phyloP scores from a whole-genome alignment of 1,140 invertebrate species.

The Teleopsis dalmanni region DNA sequence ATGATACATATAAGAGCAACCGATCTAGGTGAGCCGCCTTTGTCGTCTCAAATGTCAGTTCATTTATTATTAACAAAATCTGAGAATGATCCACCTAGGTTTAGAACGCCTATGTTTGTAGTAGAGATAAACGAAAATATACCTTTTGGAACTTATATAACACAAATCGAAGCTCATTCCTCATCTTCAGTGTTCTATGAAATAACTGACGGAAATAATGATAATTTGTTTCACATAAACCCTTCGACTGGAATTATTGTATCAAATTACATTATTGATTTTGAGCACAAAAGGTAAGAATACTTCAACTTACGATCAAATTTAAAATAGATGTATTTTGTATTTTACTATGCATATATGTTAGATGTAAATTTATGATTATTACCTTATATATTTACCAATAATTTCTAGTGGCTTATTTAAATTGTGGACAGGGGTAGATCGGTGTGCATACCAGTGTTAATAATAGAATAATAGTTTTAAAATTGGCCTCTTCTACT shows the following conservation, averaged over 20 bases:
- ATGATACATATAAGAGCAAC: constrained; percentile 73
- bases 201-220: constrained; percentile 68
- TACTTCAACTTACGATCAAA: too few relatives aligned
- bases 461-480: too few relatives aligned
- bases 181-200: constrained; percentile 75
- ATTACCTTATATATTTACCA: too few relatives aligned
- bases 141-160: constrained; percentile 66
- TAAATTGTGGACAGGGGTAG: too few relatives aligned
- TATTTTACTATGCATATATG: not conserved
- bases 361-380: not conserved
- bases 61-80: constrained; percentile 82
- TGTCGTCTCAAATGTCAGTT: constrained; percentile 70
- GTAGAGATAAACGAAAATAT: constrained; percentile 82
- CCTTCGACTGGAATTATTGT: constrained; percentile 76
- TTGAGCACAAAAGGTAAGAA: constrained; percentile 56
- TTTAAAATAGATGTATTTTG: not conserved
- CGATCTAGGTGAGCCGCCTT: constrained; percentile 68
- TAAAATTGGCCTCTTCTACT: too few relatives aligned
- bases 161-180: constrained; percentile 67
- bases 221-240: constrained; percentile 71
- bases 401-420: too few relatives aligned
- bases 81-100: constrained; percentile 77
- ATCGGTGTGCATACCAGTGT: too few relatives aligned
- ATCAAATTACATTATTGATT: constrained; percentile 67
- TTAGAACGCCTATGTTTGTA: constrained; percentile 56